Base-by-base conservation (phyloP, 2,888 invertebrate genomes). In the Gasteruption jaculator region DNA sequence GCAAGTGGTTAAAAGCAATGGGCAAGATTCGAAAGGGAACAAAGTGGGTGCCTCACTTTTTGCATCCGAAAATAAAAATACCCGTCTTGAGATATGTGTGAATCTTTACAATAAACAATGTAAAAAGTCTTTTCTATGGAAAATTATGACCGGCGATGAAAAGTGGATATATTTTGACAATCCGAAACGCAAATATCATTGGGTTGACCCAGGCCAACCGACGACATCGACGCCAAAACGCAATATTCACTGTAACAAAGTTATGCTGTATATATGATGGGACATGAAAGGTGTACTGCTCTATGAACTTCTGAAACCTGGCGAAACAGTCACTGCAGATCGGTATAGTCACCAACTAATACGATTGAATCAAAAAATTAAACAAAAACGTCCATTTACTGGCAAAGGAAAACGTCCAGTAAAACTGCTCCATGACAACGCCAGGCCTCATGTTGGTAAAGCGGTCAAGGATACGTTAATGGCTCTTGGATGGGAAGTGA, bases 251-350 rank as follows among this genome's bases (percentile, higher is more conserved):
- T 31, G 31, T 8, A 31, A 31, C 31, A 31, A 31, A 18, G 10
- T 31, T 4, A 31, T 31, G 31, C 31, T 31, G 31, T 31, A 18
- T 31, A 31, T 24, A 24, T n/a, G n/a, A n/a, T n/a, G n/a, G n/a
- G n/a, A n/a, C n/a, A n/a, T n/a, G n/a, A n/a, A n/a, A n/a, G n/a
- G n/a, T n/a, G n/a, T n/a, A n/a, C n/a, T n/a, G n/a, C n/a, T n/a
- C n/a, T n/a, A n/a, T n/a, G n/a, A n/a, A 15, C 14, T n/a, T n/a
- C n/a, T n/a, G n/a, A n/a, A n/a, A n/a, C n/a, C n/a, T n/a, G n/a
- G n/a, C n/a, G n/a, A n/a, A 15, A 31, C 31, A 31, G 31, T 31
- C 16, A 31, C 11, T 31, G 31, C 31, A n/a, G 31, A 31, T 31
- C 31, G 31, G 15, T 31, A 31, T 15, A 11, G 15, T 14, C 31